Base-by-base conservation (phyloP, 2,113 vertebrate genomes). In the Centropristis striata region DNA sequence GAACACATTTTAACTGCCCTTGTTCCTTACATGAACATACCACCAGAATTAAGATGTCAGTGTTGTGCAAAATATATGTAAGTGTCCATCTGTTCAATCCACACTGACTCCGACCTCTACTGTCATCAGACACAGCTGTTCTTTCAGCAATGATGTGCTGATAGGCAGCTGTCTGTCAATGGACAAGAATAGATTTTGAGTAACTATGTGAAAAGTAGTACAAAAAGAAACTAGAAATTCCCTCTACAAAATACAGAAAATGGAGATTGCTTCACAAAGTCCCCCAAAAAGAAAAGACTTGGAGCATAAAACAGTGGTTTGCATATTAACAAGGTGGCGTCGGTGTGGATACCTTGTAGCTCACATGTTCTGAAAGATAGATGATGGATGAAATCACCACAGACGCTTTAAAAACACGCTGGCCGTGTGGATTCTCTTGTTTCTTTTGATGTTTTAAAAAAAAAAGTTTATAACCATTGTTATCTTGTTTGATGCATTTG, bases 81-180 rank as follows among this genome's bases (percentile, higher is more conserved):
- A 49, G 5, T 64, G 46, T 54, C 75, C 42, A 65, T 64, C 42
- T 61, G 58, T 69, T 78, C 55, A 78, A 75, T 77, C 8, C 54
- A 61, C 58, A 75, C 27, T 0, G 16, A 73, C 44, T 41, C 11
- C 4, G 11, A 39, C 64, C 20, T 77, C 18, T 28, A 39, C 3
- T 8, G 49, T 41, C 71, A 49, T n/a, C 63, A 50, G 28, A 67
- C 7, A 25, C 44, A 54, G 21, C 68, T 67, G 53, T 64, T 41
- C 27, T 66, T 67, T 67, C 28, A 73, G 55, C 46, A 67, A 23
- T 0, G 25, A 69, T 20, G 46, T 37, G 64, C 57, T 55, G 57
- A 28, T 18, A 61, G 44, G 63, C 41, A 54, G 57, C 3, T 0
- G 64, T 8, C 21, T 49, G 21, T 55, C 2, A 28, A 10, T 14